Evolutionary conservation across 2,888 invertebrate species (phyloP), one percentile per base, ranked within the genome.

Genomic region (Drosophila rellima): DNA sequence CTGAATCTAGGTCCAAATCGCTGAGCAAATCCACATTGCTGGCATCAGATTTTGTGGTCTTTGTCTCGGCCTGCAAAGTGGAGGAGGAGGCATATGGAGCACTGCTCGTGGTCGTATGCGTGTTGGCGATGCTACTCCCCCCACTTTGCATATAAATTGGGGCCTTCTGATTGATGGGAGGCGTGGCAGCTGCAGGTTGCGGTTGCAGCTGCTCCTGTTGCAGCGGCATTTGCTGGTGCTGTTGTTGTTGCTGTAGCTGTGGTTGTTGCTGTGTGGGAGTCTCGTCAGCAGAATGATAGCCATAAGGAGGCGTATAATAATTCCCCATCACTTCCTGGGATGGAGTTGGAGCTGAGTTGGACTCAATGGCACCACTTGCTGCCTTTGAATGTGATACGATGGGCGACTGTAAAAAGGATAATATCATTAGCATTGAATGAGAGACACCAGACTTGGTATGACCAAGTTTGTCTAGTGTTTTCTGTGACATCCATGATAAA

Each of bases 1-100:
- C 94, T 78, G 96, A 95, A 90, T 97, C 96, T 47, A 97, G 95
- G 90, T 97, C 96, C 48, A 97, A 94, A 51, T 95, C 97, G 0
- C 96, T 95, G 7, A 97, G 91, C 33, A 97, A 93, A 92, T 97
- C 97, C 51, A 96, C 94, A 59, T 95, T 94, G 33, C 66, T 70
- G 6, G 44, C n/a, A 1, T 45, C 51, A 2, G 61, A 37, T 5
- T 63, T 60, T 4, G 48, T 7, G 3, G 68, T 15, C 17, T 74
- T 71, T 4, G 57, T 54, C 10, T 61, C 55, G 1, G 59, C 26
- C 29, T 60, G 77, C 54, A 45, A 11, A 2, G 77, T 15, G 39
- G 75, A 80, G 6, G 88, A 90, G 26, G 90, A 91, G 23, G 90
- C 87, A 63, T 91, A 90, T 0, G 79, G 83, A 7, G 78, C 85